phyloP scores from a whole-genome alignment of 2,797 vertebrate species.

The Phrynocephalus forsythii region DNA sequence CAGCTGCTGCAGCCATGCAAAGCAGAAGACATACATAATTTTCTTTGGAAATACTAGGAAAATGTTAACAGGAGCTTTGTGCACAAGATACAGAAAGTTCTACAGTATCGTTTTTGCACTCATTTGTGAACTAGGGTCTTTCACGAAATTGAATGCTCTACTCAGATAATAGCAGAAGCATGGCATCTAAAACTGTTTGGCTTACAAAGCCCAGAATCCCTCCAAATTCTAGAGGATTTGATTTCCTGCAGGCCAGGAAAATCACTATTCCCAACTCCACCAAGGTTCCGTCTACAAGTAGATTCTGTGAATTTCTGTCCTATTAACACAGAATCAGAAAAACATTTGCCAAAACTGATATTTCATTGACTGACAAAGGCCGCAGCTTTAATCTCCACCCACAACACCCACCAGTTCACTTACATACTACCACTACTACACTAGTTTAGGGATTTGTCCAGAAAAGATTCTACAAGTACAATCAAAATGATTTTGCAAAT shows the following conservation, averaged over 20 bases:
- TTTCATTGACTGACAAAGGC: conserved; percentile 14
- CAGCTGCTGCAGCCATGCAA: not conserved
- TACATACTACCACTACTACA: not conserved
- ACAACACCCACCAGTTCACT: no score
- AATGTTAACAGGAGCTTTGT: conserved; percentile 7
- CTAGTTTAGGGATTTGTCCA: not conserved
- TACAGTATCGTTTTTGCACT: not conserved
- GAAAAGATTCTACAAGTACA: not conserved
- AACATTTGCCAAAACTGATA: not conserved
- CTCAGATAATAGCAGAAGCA: not conserved
- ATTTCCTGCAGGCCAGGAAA: no score
- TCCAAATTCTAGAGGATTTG: no score
- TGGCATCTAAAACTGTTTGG: no score
- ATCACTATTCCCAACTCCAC: no score
- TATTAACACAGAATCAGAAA: conserved; percentile 34
- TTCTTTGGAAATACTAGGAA: conserved; percentile 25
- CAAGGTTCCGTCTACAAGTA: not conserved
- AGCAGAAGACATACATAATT: conserved; percentile 11
- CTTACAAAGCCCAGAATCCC: no score
- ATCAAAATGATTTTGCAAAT: not conserved
- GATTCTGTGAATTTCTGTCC: not conserved
- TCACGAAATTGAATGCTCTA: not conserved
- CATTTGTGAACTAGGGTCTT: not conserved
- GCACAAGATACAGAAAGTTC: not conserved
- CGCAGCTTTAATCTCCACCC: not conserved